Evolutionary conservation across 2,888 invertebrate species (phyloP).

Genomic region (Pandemis heparana): DNA sequence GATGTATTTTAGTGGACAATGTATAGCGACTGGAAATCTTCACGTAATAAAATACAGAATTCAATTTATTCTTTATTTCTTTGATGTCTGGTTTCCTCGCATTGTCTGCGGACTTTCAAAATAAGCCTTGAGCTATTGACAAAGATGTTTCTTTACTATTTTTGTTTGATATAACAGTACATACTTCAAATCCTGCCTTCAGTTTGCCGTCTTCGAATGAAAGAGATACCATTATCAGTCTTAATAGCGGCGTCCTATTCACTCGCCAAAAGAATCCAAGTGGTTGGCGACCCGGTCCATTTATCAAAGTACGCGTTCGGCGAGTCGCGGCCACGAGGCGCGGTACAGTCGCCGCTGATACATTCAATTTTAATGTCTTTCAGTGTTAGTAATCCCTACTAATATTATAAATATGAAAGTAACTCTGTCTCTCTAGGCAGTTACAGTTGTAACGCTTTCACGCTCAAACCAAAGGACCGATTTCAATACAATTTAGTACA

Average conservation of each 20-base stretch:
- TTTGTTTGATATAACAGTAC: background rate
- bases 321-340: slow-evolving; percentile 6
- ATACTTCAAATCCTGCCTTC: background rate
- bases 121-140: slow-evolving; percentile 6
- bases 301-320: slow-evolving; percentile 27
- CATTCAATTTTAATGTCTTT: too few relatives aligned
- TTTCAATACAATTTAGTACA: too few relatives aligned
- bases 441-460: too few relatives aligned
- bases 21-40: too few relatives aligned
- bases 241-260: slow-evolving; percentile 13
- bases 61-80: background rate
- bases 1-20: too few relatives aligned
- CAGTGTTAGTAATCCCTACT: too few relatives aligned
- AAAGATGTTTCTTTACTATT: background rate
- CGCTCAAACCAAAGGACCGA: too few relatives aligned
- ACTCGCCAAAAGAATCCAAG: slow-evolving; percentile 16
- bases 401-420: too few relatives aligned
- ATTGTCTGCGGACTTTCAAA: slow-evolving; percentile 1
- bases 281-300: slow-evolving; percentile 26
- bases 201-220: background rate
- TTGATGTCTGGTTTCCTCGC: background rate
- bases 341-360: background rate
- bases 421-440: too few relatives aligned
- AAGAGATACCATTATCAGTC: background rate
- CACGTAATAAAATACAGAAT: background rate